These are phyloP conservation scores for Phyto melanocephala DNA, from an alignment of 2,888 invertebrate species.

Conservation along the genomic window DNA sequence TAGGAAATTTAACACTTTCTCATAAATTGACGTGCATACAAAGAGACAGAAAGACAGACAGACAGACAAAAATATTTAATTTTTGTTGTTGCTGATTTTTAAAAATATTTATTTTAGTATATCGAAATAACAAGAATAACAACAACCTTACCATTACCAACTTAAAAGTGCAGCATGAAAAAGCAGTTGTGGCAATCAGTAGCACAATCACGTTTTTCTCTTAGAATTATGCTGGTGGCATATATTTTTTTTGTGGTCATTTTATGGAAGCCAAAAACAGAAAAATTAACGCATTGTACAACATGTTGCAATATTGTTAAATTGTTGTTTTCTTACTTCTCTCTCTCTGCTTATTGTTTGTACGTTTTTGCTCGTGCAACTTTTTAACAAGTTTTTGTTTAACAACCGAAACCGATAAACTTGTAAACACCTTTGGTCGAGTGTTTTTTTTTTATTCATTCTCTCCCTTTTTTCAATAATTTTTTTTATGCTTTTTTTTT, in stretches of 20 bases:
- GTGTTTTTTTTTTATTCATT: slow-evolving; percentile 40
- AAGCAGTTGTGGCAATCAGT: slow-evolving; percentile 59
- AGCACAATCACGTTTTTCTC: slow-evolving; percentile 63
- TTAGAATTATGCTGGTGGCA: slow-evolving; percentile 65
- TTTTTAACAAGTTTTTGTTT: slow-evolving; percentile 63
- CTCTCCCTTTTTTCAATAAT: neutral
- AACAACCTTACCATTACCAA: neutral
- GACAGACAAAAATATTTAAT: neutral
- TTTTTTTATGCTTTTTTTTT: neutral
- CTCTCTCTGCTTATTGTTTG: neutral
- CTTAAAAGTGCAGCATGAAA: neutral
- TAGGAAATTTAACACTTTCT: slow-evolving; percentile 58
- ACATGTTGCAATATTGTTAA: slow-evolving; percentile 65
- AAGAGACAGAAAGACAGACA: neutral
- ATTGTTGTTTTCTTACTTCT: slow-evolving; percentile 33
- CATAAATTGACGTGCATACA: slow-evolving; percentile 13
- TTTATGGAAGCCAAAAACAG: slow-evolving; percentile 14
- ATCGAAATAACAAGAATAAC: slow-evolving; percentile 32
- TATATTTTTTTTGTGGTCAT: slow-evolving; percentile 51
- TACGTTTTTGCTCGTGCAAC: slow-evolving; percentile 47
- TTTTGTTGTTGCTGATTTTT: neutral
- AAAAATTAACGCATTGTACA: slow-evolving; percentile 63
- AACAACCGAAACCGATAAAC: slow-evolving; percentile 64
- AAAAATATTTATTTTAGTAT: slow-evolving; percentile 29
- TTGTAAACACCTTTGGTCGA: slow-evolving; percentile 63